Percentiles rank a stretch among this genome's conserved stretches.
phyloP scores from a whole-genome alignment of 2,113 vertebrate genomes.

The Pangasianodon hypophthalmus region DNA sequence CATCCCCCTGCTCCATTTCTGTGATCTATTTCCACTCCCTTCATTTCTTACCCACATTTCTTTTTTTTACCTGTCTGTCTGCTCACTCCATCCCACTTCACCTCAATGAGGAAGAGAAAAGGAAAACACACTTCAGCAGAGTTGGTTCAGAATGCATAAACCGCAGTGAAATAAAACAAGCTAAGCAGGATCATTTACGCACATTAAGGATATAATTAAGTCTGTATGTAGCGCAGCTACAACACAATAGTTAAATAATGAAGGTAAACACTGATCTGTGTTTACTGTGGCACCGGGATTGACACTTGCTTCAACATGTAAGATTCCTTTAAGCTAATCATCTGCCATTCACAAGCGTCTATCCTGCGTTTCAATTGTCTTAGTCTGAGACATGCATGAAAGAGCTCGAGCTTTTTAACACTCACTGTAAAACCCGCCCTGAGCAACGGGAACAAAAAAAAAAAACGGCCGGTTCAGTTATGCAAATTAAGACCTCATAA shows the following conservation, averaged over 20 bases:
- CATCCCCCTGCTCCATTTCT: constrained; percentile 44
- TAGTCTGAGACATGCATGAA: background rate
- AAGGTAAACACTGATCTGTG: background rate
- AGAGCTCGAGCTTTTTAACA: background rate
- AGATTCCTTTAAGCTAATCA: constrained; percentile 34
- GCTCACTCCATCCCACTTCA: constrained; percentile 16
- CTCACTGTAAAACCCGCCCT: background rate
- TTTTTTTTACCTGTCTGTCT: background rate
- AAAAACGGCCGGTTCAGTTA: background rate
- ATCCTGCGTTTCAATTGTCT: background rate
- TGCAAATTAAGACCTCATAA: constrained; percentile 34
- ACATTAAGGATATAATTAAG: background rate
- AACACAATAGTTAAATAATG: background rate
- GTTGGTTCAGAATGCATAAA: too few species aligned
- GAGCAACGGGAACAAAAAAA: background rate
- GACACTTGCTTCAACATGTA: background rate
- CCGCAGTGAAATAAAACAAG: background rate
- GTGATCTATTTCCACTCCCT: constrained; percentile 53
- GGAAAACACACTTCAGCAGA: background rate
- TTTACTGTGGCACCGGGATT: background rate
- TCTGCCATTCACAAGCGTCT: background rate
- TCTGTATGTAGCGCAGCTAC: background rate
- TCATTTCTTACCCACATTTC: constrained; percentile 31
- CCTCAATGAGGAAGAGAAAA: background rate
- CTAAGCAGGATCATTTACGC: too few species aligned